These are phyloP conservation scores for Creontiades dilutus DNA, from an alignment of 2,888 invertebrate genomes.

Conservation along the genomic window DNA sequence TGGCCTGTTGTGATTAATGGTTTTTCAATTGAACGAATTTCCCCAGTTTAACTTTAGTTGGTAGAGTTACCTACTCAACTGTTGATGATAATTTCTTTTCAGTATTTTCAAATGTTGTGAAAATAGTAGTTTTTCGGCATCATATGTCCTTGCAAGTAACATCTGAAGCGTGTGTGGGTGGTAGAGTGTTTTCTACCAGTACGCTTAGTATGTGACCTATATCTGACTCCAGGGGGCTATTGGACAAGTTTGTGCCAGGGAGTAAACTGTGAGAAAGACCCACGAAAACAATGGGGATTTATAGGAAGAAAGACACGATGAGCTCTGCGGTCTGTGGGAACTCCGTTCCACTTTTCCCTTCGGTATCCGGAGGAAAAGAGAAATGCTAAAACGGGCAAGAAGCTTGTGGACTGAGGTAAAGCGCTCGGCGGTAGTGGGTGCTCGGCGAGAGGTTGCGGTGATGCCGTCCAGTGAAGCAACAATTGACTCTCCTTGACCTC, in stretches of 20 bases:
- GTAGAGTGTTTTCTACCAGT: too few species aligned
- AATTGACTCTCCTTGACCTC: constrained; percentile 69
- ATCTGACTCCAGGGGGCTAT: too few species aligned
- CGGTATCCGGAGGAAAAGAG: neutral
- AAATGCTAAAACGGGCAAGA: neutral
- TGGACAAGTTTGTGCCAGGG: neutral
- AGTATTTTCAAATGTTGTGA: too few species aligned
- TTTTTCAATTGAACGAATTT: too few species aligned
- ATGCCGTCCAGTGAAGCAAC: constrained; percentile 49
- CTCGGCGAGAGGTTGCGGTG: neutral
- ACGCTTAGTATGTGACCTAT: too few species aligned
- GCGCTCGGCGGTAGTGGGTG: neutral
- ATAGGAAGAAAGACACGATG: neutral
- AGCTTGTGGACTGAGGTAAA: neutral
- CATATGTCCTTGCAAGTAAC: too few species aligned
- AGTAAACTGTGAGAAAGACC: neutral
- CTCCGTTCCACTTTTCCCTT: constrained; percentile 16
- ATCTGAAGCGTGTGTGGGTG: too few species aligned
- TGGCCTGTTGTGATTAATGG: too few species aligned
- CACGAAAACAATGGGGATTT: neutral
- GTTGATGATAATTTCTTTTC: too few species aligned
- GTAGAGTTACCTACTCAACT: too few species aligned
- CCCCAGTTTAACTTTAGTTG: too few species aligned
- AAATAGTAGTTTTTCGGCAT: too few species aligned
- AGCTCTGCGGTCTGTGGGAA: constrained; percentile 16